Base-by-base conservation (phyloP, 1,140 invertebrate species). In the Drosophila saltans region DNA sequence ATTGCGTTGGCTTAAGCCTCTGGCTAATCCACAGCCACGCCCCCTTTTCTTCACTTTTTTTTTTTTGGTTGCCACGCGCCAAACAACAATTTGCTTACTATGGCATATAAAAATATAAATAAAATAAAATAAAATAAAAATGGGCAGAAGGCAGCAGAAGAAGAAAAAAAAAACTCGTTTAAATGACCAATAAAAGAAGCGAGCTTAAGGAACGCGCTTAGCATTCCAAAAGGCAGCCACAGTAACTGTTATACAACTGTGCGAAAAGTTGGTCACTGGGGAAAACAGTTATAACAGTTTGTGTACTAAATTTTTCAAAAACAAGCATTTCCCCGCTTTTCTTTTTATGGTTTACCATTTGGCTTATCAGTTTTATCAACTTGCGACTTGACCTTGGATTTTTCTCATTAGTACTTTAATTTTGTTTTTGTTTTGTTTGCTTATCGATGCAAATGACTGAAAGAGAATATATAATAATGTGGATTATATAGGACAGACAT, bases 111-210 rank as follows among this genome's bases (percentile, higher is more conserved):
- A 52, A 52, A 52, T 52, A 52, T 52, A 52, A 52, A 52, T 52
- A 52, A 52, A 52, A 52, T 52, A 52, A 52, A 52, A 52, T 52
- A 52, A 52, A 52, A 52, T 52, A 52, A 52, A 52, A 52, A 52
- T 52, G 45, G 45, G 8, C 4, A 36, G 21, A 9, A 10, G 16
- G 21, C 3, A 21, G n/a, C 3, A 48, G 16, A 24, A 7, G 33
- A 48, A 48, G n/a, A 45, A 48, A 16, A 48, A 16, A 26, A 11
- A 52, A 52, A 52, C 21, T 52, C 45, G 45, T 24, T 52, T 52
- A 52, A 52, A 52, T 52, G 45, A 52, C 45, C 45, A 52, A 52
- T 52, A 52, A 52, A 52, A 52, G 45, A 52, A 52, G 45, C 45
- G 45, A 52, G 45, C 45, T 52, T 52, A 52, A 52, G 45, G 45